Conservation (phyloP, 2,113 vertebrate genomes). For the Megaleporinus macrocephalus region DNA sequence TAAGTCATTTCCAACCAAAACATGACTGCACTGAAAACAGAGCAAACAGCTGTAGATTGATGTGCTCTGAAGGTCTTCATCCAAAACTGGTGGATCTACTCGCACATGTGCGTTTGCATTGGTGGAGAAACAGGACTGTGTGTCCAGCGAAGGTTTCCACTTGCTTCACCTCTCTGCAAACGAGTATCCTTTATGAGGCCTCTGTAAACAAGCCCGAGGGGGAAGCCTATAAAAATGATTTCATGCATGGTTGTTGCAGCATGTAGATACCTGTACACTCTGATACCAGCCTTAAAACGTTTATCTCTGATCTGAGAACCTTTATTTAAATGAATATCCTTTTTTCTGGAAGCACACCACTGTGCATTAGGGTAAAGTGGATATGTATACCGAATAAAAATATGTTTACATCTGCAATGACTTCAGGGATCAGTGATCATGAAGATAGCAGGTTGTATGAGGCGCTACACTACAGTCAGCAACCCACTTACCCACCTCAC, state of each 20-base stretch:
- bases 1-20: too few relatives aligned
- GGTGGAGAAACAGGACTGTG: neutral
- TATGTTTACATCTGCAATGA: too few relatives aligned
- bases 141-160: neutral
- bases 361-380: too few relatives aligned
- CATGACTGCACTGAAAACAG: too few relatives aligned
- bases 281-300: neutral
- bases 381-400: too few relatives aligned
- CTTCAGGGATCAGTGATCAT: too few relatives aligned
- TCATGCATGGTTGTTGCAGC: neutral
- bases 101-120: neutral
- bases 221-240: constrained; percentile 9
- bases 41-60: too few relatives aligned
- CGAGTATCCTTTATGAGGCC: neutral
- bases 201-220: neutral
- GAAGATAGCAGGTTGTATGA: too few relatives aligned
- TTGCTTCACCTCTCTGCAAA: neutral
- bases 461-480: too few relatives aligned
- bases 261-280: neutral
- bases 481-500: too few relatives aligned
- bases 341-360: too few relatives aligned
- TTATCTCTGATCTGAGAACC: neutral
- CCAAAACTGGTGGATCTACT: neutral
- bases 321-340: neutral
- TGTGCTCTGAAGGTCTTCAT: too few relatives aligned